phyloP scores from a whole-genome alignment of 1,140 invertebrate genomes.

The Zaprionus lachaisei region DNA sequence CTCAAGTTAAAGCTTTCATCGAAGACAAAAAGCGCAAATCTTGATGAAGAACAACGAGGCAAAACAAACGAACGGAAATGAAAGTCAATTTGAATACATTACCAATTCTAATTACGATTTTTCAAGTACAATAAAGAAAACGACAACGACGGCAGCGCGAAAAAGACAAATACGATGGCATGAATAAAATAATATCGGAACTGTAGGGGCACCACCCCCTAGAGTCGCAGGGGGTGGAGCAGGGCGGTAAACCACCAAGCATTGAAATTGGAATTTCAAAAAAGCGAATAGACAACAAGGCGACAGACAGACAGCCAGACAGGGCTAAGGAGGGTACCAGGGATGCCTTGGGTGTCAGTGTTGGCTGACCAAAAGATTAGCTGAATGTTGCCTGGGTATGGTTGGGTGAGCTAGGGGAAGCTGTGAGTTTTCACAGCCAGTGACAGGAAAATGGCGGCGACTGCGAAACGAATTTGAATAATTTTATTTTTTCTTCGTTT shows the following conservation, averaged over 20 bases:
- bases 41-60: conserved; percentile 53
- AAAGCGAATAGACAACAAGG: conserved; percentile 66
- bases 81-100: conserved; percentile 84
- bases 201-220: conserved; percentile 19
- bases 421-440: conserved; percentile 78
- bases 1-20: conserved; percentile 24
- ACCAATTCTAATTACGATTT: conserved; percentile 84
- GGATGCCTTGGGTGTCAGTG: conserved; percentile 26
- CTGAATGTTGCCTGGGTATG: conserved; percentile 36
- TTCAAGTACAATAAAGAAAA: conserved; percentile 72
- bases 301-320: conserved; percentile 28
- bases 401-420: conserved; percentile 57
- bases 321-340: not conserved
- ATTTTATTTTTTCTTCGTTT: conserved; percentile 28
- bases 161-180: conserved; percentile 68
- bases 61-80: conserved; percentile 76
- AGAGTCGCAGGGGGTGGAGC: not conserved
- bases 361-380: conserved; percentile 79
- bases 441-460: conserved; percentile 77
- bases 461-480: conserved; percentile 75
- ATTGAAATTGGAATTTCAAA: conserved; percentile 83
- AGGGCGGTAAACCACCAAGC: conserved; percentile 59
- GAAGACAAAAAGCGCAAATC: conserved; percentile 54
- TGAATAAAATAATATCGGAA: conserved; percentile 80
- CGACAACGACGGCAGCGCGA: conserved; percentile 39